Percentiles rank a stretch among this genome's conserved stretches.
Evolutionary conservation across 2,888 invertebrate species (phyloP).

Genomic region (Ferdinandea cuprea): DNA sequence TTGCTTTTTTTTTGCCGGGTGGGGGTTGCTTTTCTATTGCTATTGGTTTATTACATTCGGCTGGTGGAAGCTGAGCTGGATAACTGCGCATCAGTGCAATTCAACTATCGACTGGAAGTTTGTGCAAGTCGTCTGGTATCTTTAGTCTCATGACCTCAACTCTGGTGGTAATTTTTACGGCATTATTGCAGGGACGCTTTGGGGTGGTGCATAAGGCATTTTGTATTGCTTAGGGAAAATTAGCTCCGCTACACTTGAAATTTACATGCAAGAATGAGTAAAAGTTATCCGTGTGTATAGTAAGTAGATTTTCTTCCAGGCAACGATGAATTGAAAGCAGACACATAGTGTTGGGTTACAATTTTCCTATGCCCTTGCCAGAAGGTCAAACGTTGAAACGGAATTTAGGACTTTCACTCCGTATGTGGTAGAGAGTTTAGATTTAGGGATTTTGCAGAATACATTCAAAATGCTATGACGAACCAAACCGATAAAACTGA

Average conservation of each 20-base stretch:
- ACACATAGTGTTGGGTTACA: conserved; percentile 8
- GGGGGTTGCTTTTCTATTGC: conserved; percentile 5
- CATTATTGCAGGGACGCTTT: background rate
- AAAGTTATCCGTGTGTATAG: background rate
- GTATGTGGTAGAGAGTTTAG: background rate
- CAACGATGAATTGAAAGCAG: conserved; percentile 47
- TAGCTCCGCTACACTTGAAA: conserved; percentile 15
- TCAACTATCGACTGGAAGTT: too few relatives aligned
- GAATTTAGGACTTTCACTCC: background rate
- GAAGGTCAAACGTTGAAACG: conserved; percentile 45
- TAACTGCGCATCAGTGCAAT: conserved; percentile 47
- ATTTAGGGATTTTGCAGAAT: too few relatives aligned
- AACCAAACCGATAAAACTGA: too few relatives aligned
- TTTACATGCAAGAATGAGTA: conserved; percentile 3
- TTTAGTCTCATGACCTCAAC: conserved; percentile 47
- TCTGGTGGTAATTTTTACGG: conserved; percentile 58
- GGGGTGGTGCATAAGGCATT: conserved; percentile 19
- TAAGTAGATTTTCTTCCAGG: conserved; percentile 51
- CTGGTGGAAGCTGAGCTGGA: conserved; percentile 42
- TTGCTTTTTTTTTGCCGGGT: background rate
- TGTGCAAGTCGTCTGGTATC: conserved; percentile 31
- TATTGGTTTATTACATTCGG: conserved; percentile 54
- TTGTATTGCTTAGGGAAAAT: conserved; percentile 50
- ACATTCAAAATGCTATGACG: too few relatives aligned
- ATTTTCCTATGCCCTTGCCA: conserved; percentile 49